Conservation (phyloP, 2,888 invertebrate species). For the Rambutsinella grinnellia region DNA sequence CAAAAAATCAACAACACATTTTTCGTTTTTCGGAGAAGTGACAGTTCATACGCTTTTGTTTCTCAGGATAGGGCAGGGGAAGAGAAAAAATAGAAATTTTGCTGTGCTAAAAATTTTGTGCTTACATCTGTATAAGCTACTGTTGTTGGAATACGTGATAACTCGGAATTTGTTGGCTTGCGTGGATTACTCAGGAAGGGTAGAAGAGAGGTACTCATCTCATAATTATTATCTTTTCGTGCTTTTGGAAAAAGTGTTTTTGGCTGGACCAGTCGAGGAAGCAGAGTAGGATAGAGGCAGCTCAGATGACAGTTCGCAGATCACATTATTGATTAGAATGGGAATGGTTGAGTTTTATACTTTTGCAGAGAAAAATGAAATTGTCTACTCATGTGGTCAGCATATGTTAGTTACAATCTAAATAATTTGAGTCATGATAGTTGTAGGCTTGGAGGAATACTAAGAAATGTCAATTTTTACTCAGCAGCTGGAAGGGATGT, state of each 20-base stretch:
- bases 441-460: background rate
- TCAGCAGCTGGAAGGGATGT: constrained; percentile 14
- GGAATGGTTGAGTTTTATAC: background rate
- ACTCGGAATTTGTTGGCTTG: background rate
- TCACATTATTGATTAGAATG: constrained; percentile 2
- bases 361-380: background rate
- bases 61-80: constrained; percentile 8
- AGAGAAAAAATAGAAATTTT: constrained; percentile 2
- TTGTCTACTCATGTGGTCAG: constrained; percentile 22
- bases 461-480: too few species aligned
- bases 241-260: constrained; percentile 9
- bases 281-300: constrained; percentile 4
- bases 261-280: background rate
- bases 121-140: background rate
- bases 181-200: background rate
- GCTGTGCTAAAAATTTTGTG: constrained; percentile 7
- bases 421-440: background rate
- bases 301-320: constrained; percentile 10
- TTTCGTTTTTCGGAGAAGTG: background rate
- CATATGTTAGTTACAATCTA: too few species aligned
- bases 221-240: constrained; percentile 20
- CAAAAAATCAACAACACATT: background rate
- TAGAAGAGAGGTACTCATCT: constrained; percentile 14
- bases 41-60: background rate
- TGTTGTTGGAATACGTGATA: background rate